phyloP scores from a whole-genome alignment of 2,797 vertebrate genomes.

The Nyctibius grandis region DNA sequence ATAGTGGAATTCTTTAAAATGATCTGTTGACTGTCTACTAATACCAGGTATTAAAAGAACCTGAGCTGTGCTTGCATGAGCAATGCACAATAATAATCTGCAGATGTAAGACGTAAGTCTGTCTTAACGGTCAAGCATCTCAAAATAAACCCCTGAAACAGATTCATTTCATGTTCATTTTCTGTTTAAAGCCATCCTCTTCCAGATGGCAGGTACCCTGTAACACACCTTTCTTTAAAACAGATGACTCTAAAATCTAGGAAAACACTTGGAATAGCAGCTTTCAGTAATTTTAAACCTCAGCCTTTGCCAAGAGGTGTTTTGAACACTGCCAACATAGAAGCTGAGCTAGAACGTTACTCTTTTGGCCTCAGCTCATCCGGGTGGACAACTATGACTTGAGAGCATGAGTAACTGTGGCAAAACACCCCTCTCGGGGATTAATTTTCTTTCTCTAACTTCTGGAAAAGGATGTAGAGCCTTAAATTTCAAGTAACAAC shows the following conservation, averaged over 20 bases:
- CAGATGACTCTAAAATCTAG: neutral
- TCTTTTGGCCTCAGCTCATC: neutral
- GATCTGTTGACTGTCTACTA: neutral
- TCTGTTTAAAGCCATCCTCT: neutral
- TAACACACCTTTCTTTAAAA: neutral
- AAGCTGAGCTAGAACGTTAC: neutral
- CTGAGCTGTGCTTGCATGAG: neutral
- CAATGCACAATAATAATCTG: neutral
- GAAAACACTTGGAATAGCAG: neutral
- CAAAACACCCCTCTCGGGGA: neutral
- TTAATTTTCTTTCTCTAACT: neutral
- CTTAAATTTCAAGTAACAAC: neutral
- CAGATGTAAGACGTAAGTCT: neutral
- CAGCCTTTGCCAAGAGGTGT: neutral
- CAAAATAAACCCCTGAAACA: neutral
- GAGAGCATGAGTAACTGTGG: neutral
- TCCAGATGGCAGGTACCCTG: neutral
- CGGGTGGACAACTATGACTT: neutral
- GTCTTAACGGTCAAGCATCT: neutral
- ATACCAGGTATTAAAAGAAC: neutral
- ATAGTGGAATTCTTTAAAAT: neutral
- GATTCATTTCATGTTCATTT: neutral
- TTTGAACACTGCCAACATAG: neutral
- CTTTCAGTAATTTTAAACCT: neutral
- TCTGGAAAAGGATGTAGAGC: neutral